Percentiles rank a stretch among this genome's conserved stretches.
phyloP scores from a whole-genome alignment of 64 coral and sea anemone genomes.

The Platygyra sinensis region DNA sequence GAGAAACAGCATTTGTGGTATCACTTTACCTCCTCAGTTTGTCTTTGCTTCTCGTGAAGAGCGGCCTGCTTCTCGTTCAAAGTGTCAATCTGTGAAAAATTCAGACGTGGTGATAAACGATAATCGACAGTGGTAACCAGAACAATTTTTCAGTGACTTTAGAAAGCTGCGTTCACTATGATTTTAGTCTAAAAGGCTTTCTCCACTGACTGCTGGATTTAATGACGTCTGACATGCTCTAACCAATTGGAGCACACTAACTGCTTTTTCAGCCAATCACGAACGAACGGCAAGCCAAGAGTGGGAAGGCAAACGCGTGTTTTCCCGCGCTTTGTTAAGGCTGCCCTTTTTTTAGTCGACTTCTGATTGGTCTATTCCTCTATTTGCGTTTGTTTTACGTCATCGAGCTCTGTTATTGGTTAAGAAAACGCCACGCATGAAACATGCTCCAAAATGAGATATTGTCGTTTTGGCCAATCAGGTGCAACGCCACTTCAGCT shows the following conservation, averaged over 20 bases:
- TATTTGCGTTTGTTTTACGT: background rate
- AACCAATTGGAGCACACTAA: no score
- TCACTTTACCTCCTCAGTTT: slow-evolving; percentile 54
- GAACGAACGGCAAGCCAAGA: background rate
- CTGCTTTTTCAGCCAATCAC: no score
- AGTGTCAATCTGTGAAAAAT: slow-evolving; percentile 56
- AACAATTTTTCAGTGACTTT: no score
- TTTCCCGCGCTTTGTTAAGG: background rate
- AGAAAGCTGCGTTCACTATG: no score
- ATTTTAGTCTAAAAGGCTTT: no score
- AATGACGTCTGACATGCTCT: no score
- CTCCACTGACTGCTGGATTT: no score
- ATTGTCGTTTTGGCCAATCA: no score
- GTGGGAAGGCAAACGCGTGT: background rate
- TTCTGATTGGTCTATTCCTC: background rate
- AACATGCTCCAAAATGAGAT: no score
- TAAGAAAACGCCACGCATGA: no score
- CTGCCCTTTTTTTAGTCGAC: background rate
- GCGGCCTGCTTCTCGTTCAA: slow-evolving; percentile 56
- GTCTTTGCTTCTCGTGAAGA: slow-evolving; percentile 47
- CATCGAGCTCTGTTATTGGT: background rate
- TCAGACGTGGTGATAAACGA: background rate
- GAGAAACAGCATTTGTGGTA: background rate
- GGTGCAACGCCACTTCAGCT: no score
- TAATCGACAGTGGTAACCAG: background rate